Conservation (phyloP, 2,888 invertebrate species). For the Amblyteles armatorius region DNA sequence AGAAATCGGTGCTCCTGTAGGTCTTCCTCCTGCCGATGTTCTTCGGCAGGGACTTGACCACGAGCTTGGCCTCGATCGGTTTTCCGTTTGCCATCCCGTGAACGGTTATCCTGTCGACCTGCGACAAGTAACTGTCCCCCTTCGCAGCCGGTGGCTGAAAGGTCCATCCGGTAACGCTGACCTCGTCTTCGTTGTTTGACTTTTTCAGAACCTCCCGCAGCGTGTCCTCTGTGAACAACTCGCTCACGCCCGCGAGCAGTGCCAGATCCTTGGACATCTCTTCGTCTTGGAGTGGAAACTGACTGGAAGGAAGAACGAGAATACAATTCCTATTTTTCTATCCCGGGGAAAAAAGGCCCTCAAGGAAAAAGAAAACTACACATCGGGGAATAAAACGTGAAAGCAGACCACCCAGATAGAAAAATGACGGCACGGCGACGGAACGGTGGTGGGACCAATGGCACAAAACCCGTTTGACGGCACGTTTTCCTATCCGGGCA, state of each 20-base stretch:
- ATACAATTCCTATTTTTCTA: not conserved
- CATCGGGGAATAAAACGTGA: too few species aligned
- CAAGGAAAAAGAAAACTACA: too few species aligned
- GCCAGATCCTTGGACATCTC: slow-evolving; percentile 44
- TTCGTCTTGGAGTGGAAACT: slow-evolving; percentile 50
- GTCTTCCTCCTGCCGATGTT: slow-evolving; percentile 88
- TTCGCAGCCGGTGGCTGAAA: slow-evolving; percentile 85
- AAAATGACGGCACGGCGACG: too few species aligned
- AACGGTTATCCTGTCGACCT: slow-evolving; percentile 87
- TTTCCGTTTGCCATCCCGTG: slow-evolving; percentile 83
- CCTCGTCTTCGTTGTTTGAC: slow-evolving; percentile 77
- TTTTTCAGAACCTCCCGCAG: slow-evolving; percentile 83
- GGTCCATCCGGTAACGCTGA: slow-evolving; percentile 83
- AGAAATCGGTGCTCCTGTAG: slow-evolving; percentile 89
- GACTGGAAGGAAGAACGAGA: not conserved
- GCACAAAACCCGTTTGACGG: too few species aligned
- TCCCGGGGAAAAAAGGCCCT: too few species aligned
- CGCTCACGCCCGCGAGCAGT: slow-evolving; percentile 73
- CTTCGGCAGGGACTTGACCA: slow-evolving; percentile 89
- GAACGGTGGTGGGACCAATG: too few species aligned
- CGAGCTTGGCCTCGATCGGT: slow-evolving; percentile 85
- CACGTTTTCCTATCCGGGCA: too few species aligned
- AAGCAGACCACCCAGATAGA: too few species aligned
- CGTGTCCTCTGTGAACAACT: slow-evolving; percentile 83
- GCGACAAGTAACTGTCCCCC: slow-evolving; percentile 90